Evolutionary conservation across 2,797 vertebrate species (phyloP), one percentile per base, ranked within the genome.

Genomic region (Sebastiscus albofasciatus): DNA sequence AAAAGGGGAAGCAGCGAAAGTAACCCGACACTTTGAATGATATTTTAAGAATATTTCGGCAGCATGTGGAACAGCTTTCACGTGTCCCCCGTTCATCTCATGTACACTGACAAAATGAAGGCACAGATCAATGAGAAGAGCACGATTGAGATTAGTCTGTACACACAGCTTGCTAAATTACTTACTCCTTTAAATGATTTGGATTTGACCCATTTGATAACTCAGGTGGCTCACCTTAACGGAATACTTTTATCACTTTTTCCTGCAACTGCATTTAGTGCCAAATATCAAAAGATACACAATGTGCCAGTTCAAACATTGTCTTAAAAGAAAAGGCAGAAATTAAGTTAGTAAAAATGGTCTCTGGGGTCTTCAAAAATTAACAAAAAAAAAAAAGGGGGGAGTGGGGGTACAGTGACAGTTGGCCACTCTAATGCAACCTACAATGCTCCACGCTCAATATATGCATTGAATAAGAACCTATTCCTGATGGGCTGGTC

Each of bases 91-190:
- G 18, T 20, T 60, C 11, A 55, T 81, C 56, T 84, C 76, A 80
- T 56, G 60, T 83, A 82, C 85, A 82, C 82, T 66, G 56, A 93
- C 79, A 82, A 87, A 90, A 94, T 88, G 90, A 95, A 95, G 93
- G 94, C 94, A 95, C 94, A 90, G 79, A 77, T 92, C 78, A 67
- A 93, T 90, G 90, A 91, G 79, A 91, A 91, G 80, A 90, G 81
- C 90, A 91, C 79, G 58, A 80, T n/a, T 81, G 82, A 91, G 52
- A 80, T 79, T 72, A 82, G 71, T 87, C 79, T 83, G 80, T 79
- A 79, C 81, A 81, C 75, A 84, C 70, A 65, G 67, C 79, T 72
- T 71, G 62, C 65, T 74, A 73, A 66, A 18, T 49, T 49, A 82
- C 66, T 67, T 20, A 87, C 64, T 82, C 58, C 22, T 66, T 69